Evolutionary conservation across 2,888 invertebrate genomes (phyloP).

Genomic region (Bembecia ichneumoniformis): DNA sequence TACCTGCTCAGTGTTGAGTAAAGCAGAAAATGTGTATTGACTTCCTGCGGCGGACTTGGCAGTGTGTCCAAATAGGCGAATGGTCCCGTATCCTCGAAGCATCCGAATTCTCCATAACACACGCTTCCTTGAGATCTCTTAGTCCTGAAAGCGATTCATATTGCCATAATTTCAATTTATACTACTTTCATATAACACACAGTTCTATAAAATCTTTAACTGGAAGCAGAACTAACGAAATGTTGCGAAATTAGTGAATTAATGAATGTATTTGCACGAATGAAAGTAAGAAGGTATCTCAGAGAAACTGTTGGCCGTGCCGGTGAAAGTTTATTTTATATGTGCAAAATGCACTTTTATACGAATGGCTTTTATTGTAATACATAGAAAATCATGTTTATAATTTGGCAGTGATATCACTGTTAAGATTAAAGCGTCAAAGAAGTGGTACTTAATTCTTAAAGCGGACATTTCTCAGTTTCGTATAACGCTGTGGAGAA

Average conservation of each 20-base stretch:
- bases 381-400: too few relatives aligned
- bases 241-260: conserved; percentile 35
- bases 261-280: conserved; percentile 37
- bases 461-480: too few relatives aligned
- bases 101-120: conserved; percentile 92
- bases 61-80: conserved; percentile 92
- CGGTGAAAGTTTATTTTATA: conserved; percentile 30
- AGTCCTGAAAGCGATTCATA: conserved; percentile 48
- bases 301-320: conserved; percentile 16
- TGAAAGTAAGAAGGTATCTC: conserved; percentile 19
- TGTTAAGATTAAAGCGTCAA: too few relatives aligned
- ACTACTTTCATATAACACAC: too few relatives aligned
- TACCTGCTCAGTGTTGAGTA: conserved; percentile 79
- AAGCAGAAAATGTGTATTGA: conserved; percentile 86
- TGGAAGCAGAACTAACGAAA: conserved; percentile 14
- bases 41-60: conserved; percentile 88
- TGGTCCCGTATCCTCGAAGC: conserved; percentile 92
- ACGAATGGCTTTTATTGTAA: too few relatives aligned
- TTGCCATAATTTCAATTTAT: too few relatives aligned
- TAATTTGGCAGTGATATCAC: too few relatives aligned
- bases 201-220: conserved; percentile 9
- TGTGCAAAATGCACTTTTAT: background rate
- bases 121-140: conserved; percentile 86
- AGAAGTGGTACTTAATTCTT: too few relatives aligned
- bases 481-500: conserved; percentile 1